phyloP scores from a whole-genome alignment of 2,888 invertebrate species.

The Cephus rjabovi region DNA sequence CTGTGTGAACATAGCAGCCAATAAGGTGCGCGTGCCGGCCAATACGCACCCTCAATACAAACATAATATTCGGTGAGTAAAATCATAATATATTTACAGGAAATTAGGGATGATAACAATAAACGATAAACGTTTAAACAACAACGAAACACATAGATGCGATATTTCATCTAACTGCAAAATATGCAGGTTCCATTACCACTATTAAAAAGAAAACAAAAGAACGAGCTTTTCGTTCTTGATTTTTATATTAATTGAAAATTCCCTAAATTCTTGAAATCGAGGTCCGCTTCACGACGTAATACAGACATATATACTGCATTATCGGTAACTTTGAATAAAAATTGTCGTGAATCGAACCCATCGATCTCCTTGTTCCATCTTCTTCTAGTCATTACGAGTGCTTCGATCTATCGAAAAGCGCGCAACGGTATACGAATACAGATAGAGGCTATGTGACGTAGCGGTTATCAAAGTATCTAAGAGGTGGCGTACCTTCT shows the following conservation, averaged over 20 bases:
- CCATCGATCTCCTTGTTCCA: background rate
- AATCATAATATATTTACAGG: constrained; percentile 36
- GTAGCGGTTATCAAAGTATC: background rate
- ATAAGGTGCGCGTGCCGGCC: background rate
- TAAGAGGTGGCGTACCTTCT: background rate
- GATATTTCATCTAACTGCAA: background rate
- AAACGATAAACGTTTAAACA: background rate
- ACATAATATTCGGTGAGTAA: constrained; percentile 21
- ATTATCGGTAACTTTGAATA: background rate
- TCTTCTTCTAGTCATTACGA: background rate
- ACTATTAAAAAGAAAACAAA: background rate
- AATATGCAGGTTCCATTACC: too few species aligned
- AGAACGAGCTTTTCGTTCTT: background rate
- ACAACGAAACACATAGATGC: background rate
- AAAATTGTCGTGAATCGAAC: background rate
- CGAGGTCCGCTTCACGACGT: background rate
- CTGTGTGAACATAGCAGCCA: background rate
- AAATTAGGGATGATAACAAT: constrained; percentile 6
- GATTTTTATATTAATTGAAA: background rate
- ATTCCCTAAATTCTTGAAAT: background rate
- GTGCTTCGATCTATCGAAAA: background rate
- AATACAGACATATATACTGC: background rate
- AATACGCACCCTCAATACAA: background rate
- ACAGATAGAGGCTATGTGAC: background rate
- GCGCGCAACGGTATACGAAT: background rate